Evolutionary conservation across 1,140 invertebrate species (phyloP).

Genomic region (Zaprionus inermis): DNA sequence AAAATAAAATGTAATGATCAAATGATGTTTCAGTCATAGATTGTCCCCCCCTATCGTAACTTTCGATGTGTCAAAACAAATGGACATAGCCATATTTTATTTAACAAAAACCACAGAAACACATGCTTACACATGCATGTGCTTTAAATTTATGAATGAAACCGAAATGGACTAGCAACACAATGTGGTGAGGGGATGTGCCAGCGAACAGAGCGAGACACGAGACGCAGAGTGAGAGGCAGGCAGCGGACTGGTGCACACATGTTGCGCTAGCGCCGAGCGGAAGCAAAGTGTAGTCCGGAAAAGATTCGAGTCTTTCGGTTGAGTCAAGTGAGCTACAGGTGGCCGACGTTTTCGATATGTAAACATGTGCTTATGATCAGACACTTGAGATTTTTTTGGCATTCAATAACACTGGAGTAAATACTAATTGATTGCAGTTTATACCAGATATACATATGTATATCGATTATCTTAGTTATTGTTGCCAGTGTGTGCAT

Average conservation of each 20-base stretch:
- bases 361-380: slow-evolving; percentile 10
- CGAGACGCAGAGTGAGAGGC: slow-evolving; percentile 8
- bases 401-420: neutral
- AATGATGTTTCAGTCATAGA: neutral
- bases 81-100: neutral
- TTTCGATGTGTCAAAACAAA: neutral
- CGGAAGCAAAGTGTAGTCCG: slow-evolving; percentile 48
- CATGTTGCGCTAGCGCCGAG: slow-evolving; percentile 71
- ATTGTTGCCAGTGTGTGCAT: slow-evolving; percentile 2
- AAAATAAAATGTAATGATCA: neutral
- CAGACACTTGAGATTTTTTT: neutral
- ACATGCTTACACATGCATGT: neutral
- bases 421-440: neutral
- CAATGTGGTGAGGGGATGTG: slow-evolving; percentile 24
- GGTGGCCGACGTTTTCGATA: slow-evolving; percentile 10
- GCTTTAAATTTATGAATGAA: slow-evolving; percentile 50
- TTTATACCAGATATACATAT: neutral
- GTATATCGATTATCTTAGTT: neutral
- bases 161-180: slow-evolving; percentile 38
- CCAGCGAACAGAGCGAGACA: slow-evolving; percentile 16
- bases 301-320: slow-evolving; percentile 51
- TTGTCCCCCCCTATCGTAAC: neutral
- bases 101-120: slow-evolving; percentile 8
- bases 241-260: slow-evolving; percentile 47
- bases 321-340: slow-evolving; percentile 24